These are phyloP conservation scores for Ooceraea biroi DNA, from an alignment of 1,140 invertebrate species.

Conservation along the genomic window DNA sequence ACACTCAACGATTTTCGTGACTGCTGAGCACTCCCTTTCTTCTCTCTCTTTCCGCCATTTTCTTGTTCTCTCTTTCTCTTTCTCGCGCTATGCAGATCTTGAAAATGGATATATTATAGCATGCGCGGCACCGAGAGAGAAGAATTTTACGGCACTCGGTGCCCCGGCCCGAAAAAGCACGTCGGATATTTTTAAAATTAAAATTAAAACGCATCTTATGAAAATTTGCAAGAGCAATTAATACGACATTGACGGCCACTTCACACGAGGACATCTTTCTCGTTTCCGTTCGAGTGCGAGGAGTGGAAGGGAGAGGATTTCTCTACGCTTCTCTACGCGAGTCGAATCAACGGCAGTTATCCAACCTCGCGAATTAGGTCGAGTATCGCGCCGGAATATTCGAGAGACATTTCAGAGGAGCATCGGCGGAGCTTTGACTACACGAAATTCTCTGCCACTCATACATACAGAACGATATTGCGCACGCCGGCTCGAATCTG, in stretches of 20 bases:
- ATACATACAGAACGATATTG: not conserved
- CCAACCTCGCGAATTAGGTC: not conserved
- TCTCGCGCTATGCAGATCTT: not conserved
- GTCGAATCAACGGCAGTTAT: not conserved
- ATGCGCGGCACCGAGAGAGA: not conserved
- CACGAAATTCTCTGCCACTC: conserved; percentile 16
- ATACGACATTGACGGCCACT: not conserved
- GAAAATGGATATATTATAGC: conserved; percentile 8
- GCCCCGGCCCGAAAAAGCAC: not conserved
- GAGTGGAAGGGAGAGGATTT: too few relatives aligned
- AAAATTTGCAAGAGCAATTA: conserved; percentile 28
- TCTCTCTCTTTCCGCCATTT: not conserved
- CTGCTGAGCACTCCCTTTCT: not conserved
- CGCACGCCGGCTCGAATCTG: not conserved
- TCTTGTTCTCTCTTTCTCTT: not conserved
- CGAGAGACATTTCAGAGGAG: conserved; percentile 12
- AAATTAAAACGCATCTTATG: conserved; percentile 38
- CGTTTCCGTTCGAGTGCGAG: not conserved
- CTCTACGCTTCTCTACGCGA: not conserved
- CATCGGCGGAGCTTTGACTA: not conserved
- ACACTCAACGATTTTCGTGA: conserved; percentile 23
- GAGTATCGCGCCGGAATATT: conserved; percentile 14
- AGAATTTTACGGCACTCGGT: not conserved
- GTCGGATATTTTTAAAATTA: too few relatives aligned
- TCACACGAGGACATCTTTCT: conserved; percentile 28